Evolutionary conservation across 1,140 invertebrate genomes (phyloP).

Genomic region (Anagrus nilaparvatae): DNA sequence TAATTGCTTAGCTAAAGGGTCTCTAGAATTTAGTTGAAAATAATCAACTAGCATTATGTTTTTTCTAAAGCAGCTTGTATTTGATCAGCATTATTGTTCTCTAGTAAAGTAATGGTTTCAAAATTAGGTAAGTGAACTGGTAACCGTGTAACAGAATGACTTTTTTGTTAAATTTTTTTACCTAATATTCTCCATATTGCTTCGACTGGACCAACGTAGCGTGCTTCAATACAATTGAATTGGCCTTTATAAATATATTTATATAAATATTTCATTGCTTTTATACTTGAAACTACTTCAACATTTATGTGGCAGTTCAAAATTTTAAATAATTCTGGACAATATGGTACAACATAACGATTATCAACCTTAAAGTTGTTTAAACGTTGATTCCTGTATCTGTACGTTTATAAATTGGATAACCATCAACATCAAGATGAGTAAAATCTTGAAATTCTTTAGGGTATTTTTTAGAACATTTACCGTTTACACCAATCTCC

Average conservation of each 20-base stretch:
- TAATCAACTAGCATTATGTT: too few relatives aligned
- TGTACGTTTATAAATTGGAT: neutral
- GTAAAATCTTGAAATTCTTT: neutral
- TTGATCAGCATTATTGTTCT: too few relatives aligned
- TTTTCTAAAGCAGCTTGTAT: too few relatives aligned
- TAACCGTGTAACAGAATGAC: too few relatives aligned
- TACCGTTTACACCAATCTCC: neutral
- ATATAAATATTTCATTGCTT: constrained; percentile 10
- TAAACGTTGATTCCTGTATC: neutral
- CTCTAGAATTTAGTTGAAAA: too few relatives aligned
- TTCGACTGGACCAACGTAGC: constrained; percentile 9
- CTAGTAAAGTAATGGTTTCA: neutral
- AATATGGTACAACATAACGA: neutral
- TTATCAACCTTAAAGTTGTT: too few relatives aligned
- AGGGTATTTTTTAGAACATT: neutral
- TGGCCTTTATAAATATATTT: constrained; percentile 14
- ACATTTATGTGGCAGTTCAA: constrained; percentile 11
- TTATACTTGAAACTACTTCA: constrained; percentile 9
- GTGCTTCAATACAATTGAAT: constrained; percentile 2
- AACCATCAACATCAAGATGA: neutral
- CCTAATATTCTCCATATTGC: constrained; percentile 4
- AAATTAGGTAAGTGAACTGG: too few relatives aligned
- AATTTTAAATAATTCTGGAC: neutral
- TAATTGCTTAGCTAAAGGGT: neutral
- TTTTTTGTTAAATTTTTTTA: constrained; percentile 4